Conservation (phyloP, 2,797 vertebrate species). For the Rhinichthys osculus region DNA sequence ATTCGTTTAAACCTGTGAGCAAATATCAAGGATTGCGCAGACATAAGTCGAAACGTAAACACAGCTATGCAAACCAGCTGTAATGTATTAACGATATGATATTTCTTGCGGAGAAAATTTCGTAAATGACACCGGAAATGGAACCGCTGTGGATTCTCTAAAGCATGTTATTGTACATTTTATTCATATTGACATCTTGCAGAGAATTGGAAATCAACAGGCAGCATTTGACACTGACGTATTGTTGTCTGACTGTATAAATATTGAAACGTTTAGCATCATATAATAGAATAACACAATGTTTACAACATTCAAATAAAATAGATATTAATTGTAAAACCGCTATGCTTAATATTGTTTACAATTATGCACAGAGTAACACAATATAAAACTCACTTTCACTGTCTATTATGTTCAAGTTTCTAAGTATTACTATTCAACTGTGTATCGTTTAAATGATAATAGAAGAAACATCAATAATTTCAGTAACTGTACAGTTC, state of each 20-base stretch:
- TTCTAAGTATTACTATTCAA: not conserved
- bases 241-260: too few relatives aligned
- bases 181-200: not conserved
- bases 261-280: not conserved
- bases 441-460: not conserved
- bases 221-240: not conserved
- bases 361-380: not conserved
- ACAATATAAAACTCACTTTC: not conserved
- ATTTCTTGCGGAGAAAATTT: not conserved
- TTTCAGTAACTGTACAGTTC: not conserved
- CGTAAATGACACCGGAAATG: slow-evolving; percentile 23
- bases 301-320: not conserved
- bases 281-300: not conserved
- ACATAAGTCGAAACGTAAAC: slow-evolving; percentile 14
- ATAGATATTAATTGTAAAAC: not conserved
- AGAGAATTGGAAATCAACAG: not conserved
- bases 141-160: not conserved
- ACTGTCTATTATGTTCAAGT: not conserved
- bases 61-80: not conserved
- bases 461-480: not conserved
- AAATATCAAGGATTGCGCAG: slow-evolving; percentile 21
- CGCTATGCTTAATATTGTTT: not conserved
- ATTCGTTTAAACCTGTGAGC: not conserved
- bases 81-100: not conserved
- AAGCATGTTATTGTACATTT: not conserved